These are phyloP conservation scores for Pyrrhia umbra DNA, from an alignment of 2,888 invertebrate species.

Conservation along the genomic window DNA sequence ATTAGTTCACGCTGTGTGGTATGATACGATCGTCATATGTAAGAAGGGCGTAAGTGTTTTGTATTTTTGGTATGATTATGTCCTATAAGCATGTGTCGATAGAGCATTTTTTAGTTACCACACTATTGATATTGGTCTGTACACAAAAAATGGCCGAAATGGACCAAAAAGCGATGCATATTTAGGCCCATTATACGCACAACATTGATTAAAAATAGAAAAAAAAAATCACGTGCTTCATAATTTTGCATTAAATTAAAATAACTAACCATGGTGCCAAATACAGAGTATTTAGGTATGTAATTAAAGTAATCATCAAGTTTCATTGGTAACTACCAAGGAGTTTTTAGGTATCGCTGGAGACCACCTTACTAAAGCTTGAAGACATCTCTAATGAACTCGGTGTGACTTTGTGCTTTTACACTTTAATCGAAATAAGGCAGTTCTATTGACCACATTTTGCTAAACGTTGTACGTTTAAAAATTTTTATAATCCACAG, in stretches of 20 bases:
- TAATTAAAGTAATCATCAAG: not conserved
- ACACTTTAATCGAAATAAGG: too few relatives aligned
- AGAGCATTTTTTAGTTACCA: not conserved
- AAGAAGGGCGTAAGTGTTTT: not conserved
- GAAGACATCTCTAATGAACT: too few relatives aligned
- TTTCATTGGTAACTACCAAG: not conserved
- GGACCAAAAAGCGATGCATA: not conserved
- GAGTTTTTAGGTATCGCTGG: too few relatives aligned
- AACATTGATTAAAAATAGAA: not conserved
- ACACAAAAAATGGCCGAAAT: not conserved
- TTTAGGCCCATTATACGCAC: not conserved
- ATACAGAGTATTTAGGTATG: conserved; percentile 29
- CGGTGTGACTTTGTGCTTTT: too few relatives aligned
- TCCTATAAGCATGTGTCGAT: conserved; percentile 7
- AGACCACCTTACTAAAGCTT: too few relatives aligned
- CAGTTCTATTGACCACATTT: too few relatives aligned
- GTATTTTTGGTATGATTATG: conserved; percentile 8
- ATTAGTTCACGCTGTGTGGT: conserved; percentile 13
- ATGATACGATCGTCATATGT: not conserved
- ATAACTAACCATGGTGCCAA: conserved; percentile 39
- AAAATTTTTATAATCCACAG: too few relatives aligned
- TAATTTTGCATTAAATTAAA: not conserved
- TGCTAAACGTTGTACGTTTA: too few relatives aligned
- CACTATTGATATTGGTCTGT: not conserved
- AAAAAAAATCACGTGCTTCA: conserved; percentile 11